Percentiles rank a stretch among this genome's conserved stretches.
phyloP scores from a whole-genome alignment of 1,140 invertebrate species.

The Heliothis virescens region DNA sequence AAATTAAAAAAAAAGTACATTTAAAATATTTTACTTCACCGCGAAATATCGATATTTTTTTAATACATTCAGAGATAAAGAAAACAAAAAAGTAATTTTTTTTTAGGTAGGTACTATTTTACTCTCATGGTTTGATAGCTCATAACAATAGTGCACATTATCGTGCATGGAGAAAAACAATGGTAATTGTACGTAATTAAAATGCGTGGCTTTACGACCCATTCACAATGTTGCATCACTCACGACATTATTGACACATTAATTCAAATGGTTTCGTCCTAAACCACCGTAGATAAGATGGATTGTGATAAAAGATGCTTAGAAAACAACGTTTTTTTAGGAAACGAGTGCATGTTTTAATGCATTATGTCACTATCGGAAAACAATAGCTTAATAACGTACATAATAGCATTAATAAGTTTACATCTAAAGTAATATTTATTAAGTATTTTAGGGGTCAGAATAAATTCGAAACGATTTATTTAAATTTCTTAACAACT shows the following conservation, averaged over 20 bases:
- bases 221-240: constrained; percentile 4
- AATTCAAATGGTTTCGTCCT: not conserved
- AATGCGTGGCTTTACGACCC: constrained; percentile 39
- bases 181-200: constrained; percentile 42
- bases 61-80: not conserved
- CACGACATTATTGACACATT: not conserved
- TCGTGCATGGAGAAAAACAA: constrained; percentile 20
- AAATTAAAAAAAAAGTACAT: no score
- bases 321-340: no score
- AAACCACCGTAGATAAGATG: not conserved
- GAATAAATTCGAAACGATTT: no score
- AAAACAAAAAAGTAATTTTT: not conserved
- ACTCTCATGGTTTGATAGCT: not conserved
- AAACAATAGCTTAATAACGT: no score
- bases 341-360: no score
- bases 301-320: not conserved
- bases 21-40: no score
- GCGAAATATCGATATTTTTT: no score
- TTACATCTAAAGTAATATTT: no score
- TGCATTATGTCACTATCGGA: no score
- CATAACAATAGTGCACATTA: constrained; percentile 17
- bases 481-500: no score
- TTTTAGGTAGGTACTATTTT: not conserved
- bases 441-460: no score
- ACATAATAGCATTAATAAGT: no score